phyloP scores from a whole-genome alignment of 2,797 vertebrate genomes.

The Orientallactaga sibirica region DNA sequence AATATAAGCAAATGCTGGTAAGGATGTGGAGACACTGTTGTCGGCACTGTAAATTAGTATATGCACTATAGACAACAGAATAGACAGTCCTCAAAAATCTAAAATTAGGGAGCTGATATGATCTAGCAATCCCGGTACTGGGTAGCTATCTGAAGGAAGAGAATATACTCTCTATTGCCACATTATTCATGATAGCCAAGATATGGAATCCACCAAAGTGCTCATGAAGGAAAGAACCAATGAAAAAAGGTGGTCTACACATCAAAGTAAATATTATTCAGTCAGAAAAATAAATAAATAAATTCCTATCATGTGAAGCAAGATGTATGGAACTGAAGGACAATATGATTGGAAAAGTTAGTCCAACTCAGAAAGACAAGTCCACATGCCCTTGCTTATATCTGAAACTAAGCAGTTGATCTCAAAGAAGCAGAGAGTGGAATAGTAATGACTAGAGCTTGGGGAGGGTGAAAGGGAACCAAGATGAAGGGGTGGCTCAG shows the following conservation, averaged over 20 bases:
- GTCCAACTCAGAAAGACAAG: not conserved
- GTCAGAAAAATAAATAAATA: not conserved
- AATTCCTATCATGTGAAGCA: not conserved
- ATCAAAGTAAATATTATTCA: not conserved
- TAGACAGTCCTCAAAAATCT: not conserved
- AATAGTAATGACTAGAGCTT: not conserved
- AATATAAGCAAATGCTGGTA: not conserved
- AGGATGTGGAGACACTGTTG: not conserved
- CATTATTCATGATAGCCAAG: not conserved
- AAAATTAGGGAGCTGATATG: not conserved
- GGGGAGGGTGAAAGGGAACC: not conserved
- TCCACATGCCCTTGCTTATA: not conserved
- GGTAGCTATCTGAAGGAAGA: not conserved
- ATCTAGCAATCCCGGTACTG: not conserved
- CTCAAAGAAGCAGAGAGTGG: not conserved
- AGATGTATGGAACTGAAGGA: not conserved
- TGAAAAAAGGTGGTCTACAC: not conserved
- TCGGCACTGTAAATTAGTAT: not conserved
- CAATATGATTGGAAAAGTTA: not conserved
- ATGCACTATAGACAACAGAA: not conserved
- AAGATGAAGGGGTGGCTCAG: not conserved
- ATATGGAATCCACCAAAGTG: not conserved
- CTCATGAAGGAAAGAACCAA: not conserved
- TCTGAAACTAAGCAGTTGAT: not conserved
- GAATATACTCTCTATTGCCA: not conserved